A percentile compares a stretch with the other conserved stretches of the same genome.
phyloP scores from a whole-genome alignment of 2,113 vertebrate genomes.

The Phaethon lepturus region DNA sequence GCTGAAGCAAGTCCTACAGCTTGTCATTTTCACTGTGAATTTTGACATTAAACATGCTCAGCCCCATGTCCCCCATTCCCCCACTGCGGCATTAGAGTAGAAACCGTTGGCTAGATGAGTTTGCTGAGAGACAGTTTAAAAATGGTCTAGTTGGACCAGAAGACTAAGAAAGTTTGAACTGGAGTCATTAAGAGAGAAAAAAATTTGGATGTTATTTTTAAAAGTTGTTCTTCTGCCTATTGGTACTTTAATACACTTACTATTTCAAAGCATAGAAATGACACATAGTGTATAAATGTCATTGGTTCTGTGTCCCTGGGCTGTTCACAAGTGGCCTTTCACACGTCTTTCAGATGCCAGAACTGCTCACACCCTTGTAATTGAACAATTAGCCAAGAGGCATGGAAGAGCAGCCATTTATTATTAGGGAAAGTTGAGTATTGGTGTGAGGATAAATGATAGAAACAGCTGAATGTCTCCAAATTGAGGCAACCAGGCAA shows the following conservation, averaged over 20 bases:
- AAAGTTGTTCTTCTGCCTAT: neutral
- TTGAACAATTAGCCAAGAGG: conserved; percentile 71
- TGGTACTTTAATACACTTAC: neutral
- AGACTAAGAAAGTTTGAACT: neutral
- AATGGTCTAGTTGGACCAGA: neutral
- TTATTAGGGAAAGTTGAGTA: conserved; percentile 51
- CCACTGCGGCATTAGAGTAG: neutral
- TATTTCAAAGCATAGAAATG: conserved; percentile 3
- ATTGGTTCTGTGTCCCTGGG: conserved; percentile 49
- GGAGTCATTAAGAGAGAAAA: neutral
- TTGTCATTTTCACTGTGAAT: neutral
- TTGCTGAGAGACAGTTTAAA: neutral
- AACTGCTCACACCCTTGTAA: conserved; percentile 53
- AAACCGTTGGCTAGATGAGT: neutral
- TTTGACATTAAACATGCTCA: neutral
- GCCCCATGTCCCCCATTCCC: neutral
- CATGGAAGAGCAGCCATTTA: conserved; percentile 32
- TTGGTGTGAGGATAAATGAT: conserved; percentile 39
- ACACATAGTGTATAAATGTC: conserved; percentile 50
- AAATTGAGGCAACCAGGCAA: conserved; percentile 55
- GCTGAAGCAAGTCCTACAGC: neutral
- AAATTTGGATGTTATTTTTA: neutral
- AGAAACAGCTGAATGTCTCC: conserved; percentile 29
- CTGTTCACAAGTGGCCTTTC: conserved; percentile 53
- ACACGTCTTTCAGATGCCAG: conserved; percentile 64